These are phyloP conservation scores for Chaenocephalus aceratus DNA, from an alignment of 2,113 vertebrate species.

Conservation along the genomic window DNA sequence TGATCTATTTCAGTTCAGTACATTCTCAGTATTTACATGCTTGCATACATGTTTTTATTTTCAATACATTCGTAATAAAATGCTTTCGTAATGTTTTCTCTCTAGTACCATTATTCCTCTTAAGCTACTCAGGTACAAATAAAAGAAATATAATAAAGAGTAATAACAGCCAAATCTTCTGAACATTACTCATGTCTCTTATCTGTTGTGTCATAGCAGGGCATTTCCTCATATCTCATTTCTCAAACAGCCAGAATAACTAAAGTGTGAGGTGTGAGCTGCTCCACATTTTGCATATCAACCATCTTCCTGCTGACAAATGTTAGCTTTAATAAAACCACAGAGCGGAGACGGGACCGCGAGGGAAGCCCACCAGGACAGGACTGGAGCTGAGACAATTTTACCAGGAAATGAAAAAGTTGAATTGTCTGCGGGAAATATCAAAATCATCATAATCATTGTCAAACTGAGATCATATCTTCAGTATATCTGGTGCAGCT, in stretches of 20 bases:
- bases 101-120: slow-evolving; percentile 44
- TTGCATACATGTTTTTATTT: slow-evolving; percentile 4
- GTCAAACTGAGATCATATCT: slow-evolving; percentile 80
- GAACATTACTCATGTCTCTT: slow-evolving; percentile 86
- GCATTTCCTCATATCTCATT: slow-evolving; percentile 85
- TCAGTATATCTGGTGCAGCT: slow-evolving; percentile 34
- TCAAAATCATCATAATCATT: slow-evolving; percentile 84
- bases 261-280: slow-evolving; percentile 86
- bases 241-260: slow-evolving; percentile 83
- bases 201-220: slow-evolving; percentile 90
- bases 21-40: slow-evolving; percentile 1
- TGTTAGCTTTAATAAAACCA: slow-evolving; percentile 89
- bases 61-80: slow-evolving; percentile 8
- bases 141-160: slow-evolving; percentile 77
- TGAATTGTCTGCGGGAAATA: slow-evolving; percentile 79
- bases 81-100: slow-evolving; percentile 4
- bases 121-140: slow-evolving; percentile 71
- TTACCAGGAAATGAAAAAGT: slow-evolving; percentile 89
- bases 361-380: slow-evolving; percentile 68
- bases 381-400: slow-evolving; percentile 73
- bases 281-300: slow-evolving; percentile 91
- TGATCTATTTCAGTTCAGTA: slow-evolving; percentile 8
- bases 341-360: slow-evolving; percentile 54
- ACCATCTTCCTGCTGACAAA: slow-evolving; percentile 88
- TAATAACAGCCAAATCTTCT: slow-evolving; percentile 79